These are phyloP conservation scores for Pteropus rufus DNA, from an alignment of 2,797 vertebrate genomes.

Conservation along the genomic window DNA sequence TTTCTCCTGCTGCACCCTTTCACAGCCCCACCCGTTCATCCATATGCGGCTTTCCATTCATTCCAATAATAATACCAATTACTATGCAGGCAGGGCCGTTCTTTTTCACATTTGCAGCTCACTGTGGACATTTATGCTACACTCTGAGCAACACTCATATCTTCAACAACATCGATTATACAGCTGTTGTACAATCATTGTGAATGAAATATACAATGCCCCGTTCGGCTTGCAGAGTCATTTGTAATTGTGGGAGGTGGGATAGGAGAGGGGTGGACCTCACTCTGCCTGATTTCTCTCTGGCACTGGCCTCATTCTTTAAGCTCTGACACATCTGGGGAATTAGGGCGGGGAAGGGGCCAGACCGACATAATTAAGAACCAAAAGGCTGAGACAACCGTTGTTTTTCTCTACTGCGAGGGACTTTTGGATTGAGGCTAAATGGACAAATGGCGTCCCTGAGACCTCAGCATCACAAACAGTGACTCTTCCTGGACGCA, in stretches of 20 bases:
- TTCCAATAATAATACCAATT: constrained; percentile 85
- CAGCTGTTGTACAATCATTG: constrained; percentile 85
- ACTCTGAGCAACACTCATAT: constrained; percentile 83
- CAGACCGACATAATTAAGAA: not conserved
- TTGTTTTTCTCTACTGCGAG: not conserved
- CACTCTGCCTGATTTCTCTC: constrained; percentile 55
- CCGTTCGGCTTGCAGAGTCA: constrained; percentile 74
- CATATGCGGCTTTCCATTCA: constrained; percentile 86
- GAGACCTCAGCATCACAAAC: not conserved
- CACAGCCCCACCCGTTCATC: constrained; percentile 82
- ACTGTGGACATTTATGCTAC: constrained; percentile 84
- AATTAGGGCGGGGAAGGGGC: not conserved
- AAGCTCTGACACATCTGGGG: not conserved
- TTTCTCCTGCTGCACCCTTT: constrained; percentile 78
- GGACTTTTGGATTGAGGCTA: not conserved
- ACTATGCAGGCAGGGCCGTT: constrained; percentile 85
- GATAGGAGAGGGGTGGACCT: constrained; percentile 59
- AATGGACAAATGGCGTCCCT: not conserved
- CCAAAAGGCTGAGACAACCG: not conserved
- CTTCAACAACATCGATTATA: constrained; percentile 86
- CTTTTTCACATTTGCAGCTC: constrained; percentile 85
- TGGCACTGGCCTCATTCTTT: not conserved
- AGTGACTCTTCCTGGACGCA: not conserved
- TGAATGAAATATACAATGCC: constrained; percentile 82
- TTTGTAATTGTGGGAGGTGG: constrained; percentile 75